These are phyloP conservation scores for Gila orcuttii DNA, from an alignment of 2,113 vertebrate genomes.

Conservation along the genomic window DNA sequence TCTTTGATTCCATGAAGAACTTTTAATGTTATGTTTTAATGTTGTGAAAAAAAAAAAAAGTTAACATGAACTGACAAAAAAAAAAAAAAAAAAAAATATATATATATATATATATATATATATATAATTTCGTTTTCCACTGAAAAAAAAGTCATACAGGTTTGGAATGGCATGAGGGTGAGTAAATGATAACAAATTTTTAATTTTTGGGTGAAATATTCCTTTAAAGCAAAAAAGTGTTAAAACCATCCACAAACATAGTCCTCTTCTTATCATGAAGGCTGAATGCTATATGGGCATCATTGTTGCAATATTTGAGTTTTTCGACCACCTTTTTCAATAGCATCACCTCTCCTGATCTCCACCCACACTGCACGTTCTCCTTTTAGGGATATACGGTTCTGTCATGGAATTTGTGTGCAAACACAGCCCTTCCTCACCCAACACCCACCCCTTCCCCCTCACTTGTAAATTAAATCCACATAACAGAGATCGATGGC, in stretches of 20 bases:
- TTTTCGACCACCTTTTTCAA: not conserved
- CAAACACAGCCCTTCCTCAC: slow-evolving; percentile 52
- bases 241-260: not conserved
- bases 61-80: too few species aligned
- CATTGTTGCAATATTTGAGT: not conserved
- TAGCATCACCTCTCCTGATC: slow-evolving; percentile 25
- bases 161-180: not conserved
- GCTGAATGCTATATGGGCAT: not conserved
- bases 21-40: too few species aligned
- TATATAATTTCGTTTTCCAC: too few species aligned
- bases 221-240: not conserved
- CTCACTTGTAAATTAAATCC: slow-evolving; percentile 73
- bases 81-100: too few species aligned
- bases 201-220: not conserved
- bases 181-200: not conserved
- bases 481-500: slow-evolving; percentile 76
- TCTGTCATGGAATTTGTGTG: slow-evolving; percentile 54
- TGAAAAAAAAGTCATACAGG: not conserved
- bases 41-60: too few species aligned
- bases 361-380: not conserved
- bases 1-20: not conserved
- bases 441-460: slow-evolving; percentile 43
- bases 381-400: slow-evolving; percentile 47
- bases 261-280: not conserved
- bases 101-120: too few species aligned